Base-by-base conservation (phyloP, 1,140 invertebrate genomes). In the Agrilus planipennis region DNA sequence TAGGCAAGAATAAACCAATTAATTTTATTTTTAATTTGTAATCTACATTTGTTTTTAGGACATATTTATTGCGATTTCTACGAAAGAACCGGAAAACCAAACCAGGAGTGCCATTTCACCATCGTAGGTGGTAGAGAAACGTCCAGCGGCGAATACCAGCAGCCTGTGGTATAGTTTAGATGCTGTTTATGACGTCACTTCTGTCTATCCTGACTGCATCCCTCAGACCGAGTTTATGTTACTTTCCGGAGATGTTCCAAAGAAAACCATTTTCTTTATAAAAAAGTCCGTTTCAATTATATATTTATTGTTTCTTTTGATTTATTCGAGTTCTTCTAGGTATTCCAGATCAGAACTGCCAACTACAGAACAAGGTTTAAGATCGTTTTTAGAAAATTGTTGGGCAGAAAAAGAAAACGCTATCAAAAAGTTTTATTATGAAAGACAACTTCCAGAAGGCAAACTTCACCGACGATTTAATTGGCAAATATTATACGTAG, bases 21-120 rank as follows among this genome's bases (percentile, higher is more conserved):
- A n/a, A n/a, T n/a, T n/a, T n/a, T n/a, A n/a, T n/a, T n/a, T n/a
- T n/a, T n/a, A n/a, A n/a, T n/a, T n/a, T n/a, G n/a, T n/a, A n/a
- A n/a, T n/a, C n/a, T n/a, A n/a, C n/a, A n/a, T n/a, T n/a, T n/a
- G n/a, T n/a, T n/a, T n/a, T n/a, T n/a, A n/a, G 96, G 96, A 0
- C 77, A 91, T 55, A 95, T 99, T 54, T 99, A 98, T 62, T 95
- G 94, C 66, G 96, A 99, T 68, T 84, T 99, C 56, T 98, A 88
- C 61, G 83, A 89, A 58, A 71, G 96, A 37, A 55, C 68, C 22
- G 79, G 81, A 4, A 99, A 99, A 65, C 81, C 88, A 18, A 81
- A 89, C 66, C 92, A 97, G 71, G 96, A 99, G 60, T 98, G 95
- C 58, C 96, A 99, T 64, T 98, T 95, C 64, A 99, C 94, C 1